phyloP scores from a whole-genome alignment of 1,140 invertebrate species.

The Metaphire vulgaris region DNA sequence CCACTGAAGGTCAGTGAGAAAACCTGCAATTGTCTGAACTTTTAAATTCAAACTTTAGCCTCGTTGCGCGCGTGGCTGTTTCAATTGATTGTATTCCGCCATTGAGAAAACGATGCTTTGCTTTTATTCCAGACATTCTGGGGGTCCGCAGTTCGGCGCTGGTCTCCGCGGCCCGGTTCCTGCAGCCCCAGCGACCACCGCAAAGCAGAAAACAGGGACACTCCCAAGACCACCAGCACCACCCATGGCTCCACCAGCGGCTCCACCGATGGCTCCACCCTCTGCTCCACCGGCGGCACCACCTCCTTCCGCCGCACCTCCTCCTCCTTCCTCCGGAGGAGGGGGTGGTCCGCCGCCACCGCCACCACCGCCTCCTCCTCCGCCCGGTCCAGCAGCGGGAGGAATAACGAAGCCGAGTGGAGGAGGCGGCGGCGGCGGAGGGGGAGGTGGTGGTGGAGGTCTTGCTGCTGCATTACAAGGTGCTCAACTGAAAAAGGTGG shows the following conservation, averaged over 20 bases:
- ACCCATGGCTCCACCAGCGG: background rate
- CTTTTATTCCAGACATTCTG: background rate
- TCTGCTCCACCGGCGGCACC: background rate
- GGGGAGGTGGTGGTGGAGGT: background rate
- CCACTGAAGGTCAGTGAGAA: no score
- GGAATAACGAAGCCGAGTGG: background rate
- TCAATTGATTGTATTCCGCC: no score
- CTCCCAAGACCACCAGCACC: background rate
- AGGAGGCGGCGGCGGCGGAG: background rate
- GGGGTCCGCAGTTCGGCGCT: background rate
- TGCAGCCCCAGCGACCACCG: background rate
- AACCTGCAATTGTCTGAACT: no score
- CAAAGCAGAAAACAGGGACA: background rate
- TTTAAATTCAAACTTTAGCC: no score
- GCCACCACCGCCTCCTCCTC: conserved; percentile 28
- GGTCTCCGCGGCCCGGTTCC: background rate
- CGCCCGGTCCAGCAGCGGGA: conserved; percentile 17
- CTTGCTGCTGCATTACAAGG: conserved; percentile 17
- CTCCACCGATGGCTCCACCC: background rate
- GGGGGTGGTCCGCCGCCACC: conserved; percentile 15
- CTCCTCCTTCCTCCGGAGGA: background rate
- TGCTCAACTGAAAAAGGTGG: conserved; percentile 13
- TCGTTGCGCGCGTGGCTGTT: no score
- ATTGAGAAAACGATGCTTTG: no score
- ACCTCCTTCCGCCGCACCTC: background rate